Evolutionary conservation across 2,888 invertebrate genomes (phyloP), one percentile per base, ranked within the genome.

Genomic region (Sphaeridia pumilis): DNA sequence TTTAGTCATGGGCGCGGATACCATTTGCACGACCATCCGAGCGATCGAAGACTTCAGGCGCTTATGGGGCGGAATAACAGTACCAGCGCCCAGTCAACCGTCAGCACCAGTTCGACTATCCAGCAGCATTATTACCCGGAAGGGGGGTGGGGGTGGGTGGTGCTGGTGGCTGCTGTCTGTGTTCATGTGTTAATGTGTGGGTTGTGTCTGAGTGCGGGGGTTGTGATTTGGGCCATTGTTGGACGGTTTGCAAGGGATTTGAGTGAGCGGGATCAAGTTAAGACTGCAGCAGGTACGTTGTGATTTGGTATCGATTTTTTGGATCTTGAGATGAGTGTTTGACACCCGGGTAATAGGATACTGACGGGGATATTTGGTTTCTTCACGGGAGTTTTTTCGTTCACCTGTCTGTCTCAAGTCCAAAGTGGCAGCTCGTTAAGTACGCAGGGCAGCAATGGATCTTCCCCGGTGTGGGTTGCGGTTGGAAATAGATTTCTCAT

Each of bases 51-150:
- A 34, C 35, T 10, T 12, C 21, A 22, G 22, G 46, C 31, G 14
- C 27, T 38, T 17, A 38, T 54, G 44, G 48, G 45, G 17, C 3
- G 55, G 28, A 48, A 55, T 24, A 52, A 55, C 41, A 55, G 55
- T 28, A 49, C 51, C 12, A 51, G 51, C 28, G 49, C 52, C n/a
- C 26, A 46, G 24, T 48, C 44, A 20, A 55, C 43, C 25, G 27
- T 43, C 24, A 57, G 55, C 44, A 59, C 51, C 22, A 62, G 56
- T 35, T n/a, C n/a, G n/a, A 65, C 65, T 17, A 61, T 65, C 20
- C 58, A 61, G 21, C 61, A 63, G 21, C 63, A 65, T 43, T 65
- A 65, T 35, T 65, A 65, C 47, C 65, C 65, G 0, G 65, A 63
- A 47, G 62, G 62, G 10, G 60, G 63, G 10, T 59, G 58, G 58